Base-by-base conservation (phyloP, 2,113 vertebrate species). In the Tretioscincus oriximinensis region DNA sequence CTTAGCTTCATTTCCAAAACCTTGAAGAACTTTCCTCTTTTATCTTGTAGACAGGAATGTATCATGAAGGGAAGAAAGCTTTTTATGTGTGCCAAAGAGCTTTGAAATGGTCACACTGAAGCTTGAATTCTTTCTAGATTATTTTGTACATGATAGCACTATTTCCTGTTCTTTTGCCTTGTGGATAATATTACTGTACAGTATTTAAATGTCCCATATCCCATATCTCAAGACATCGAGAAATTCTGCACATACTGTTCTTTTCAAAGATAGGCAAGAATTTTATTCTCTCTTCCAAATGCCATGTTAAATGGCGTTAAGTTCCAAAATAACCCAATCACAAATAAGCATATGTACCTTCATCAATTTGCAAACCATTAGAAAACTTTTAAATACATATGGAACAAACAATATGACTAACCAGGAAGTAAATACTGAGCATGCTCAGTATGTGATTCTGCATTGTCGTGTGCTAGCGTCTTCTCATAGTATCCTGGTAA, bases 91-190 rank as follows among this genome's bases (percentile, higher is more conserved):
- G 35, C 5, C 3, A 28, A n/a, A 21, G 16, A 51, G 1, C n/a
- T 20, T 7, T 54, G 16, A 18, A 28, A n/a, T 73, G 28, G 20
- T 58, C 29, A n/a, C 20, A 20, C n/a, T 21, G 28, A 54, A 73
- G 71, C 49, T n/a, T 73, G 49, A 73, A 20, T 3, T 29, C 26
- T 58, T 28, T 8, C 80, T 51, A 64, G 47, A 21, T 81, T 87
- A 9, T 66, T 71, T 85, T 87, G 65, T 72, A 60, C 1, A 2
- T 72, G 81, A 83, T 76, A 45, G 16, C 18, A 61, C 12, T 66
- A 4, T 71, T 78, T 66, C 78, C 66, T 54, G 51, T 58, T 84
- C 20, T 80, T 0, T 72, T 18, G 72, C 2, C 0, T 77, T 60
- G 81, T 65, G 69, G 26, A 74, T 74, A 51, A 70, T 20, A 16